These are phyloP conservation scores for Bubo scandiacus DNA, from an alignment of 2,113 vertebrate species.

Conservation along the genomic window DNA sequence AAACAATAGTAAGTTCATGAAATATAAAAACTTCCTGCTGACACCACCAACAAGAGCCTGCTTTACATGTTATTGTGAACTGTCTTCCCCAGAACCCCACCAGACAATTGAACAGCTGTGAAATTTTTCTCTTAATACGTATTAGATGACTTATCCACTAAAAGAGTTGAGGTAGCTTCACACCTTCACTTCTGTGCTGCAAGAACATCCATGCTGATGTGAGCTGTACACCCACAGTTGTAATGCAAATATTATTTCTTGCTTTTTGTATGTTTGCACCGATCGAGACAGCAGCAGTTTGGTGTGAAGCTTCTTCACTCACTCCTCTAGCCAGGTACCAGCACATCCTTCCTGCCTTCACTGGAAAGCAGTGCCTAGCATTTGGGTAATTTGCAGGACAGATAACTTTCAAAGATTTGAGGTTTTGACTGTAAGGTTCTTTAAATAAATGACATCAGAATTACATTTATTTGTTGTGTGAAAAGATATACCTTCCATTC, in stretches of 20 bases:
- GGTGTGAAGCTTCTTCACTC: neutral
- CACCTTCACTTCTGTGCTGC: neutral
- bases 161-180: neutral
- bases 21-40: neutral
- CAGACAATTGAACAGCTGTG: neutral
- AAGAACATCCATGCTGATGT: neutral
- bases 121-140: neutral
- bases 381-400: neutral
- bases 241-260: neutral
- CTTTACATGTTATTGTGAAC: accelerated
- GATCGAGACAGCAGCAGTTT: accelerated
- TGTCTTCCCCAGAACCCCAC: neutral
- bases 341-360: accelerated
- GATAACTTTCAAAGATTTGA: neutral
- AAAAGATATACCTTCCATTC: neutral
- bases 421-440: neutral
- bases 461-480: neutral
- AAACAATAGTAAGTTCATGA: neutral
- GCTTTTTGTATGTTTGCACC: neutral
- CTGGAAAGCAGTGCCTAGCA: neutral
- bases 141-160: neutral
- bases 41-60: accelerated
- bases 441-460: neutral
- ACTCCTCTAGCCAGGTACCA: neutral
- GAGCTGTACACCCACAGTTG: neutral